Base-by-base conservation (phyloP, 2,888 invertebrate genomes). In the Acrobasis suavella region DNA sequence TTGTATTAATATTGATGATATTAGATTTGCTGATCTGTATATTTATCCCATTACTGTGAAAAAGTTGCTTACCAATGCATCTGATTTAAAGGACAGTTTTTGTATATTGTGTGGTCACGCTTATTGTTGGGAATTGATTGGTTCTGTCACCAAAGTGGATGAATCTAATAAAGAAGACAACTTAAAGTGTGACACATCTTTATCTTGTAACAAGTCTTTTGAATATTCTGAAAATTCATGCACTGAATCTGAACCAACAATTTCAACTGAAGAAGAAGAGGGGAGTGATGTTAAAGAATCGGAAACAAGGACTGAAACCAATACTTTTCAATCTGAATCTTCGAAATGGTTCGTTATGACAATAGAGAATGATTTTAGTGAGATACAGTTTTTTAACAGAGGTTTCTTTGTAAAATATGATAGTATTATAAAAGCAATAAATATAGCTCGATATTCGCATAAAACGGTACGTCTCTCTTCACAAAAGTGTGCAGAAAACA, bases 261-360 rank as follows among this genome's bases (percentile, higher is more conserved):
- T 52, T 32, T 39, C 61, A 46, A 50, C 58, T 37, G 16, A 38
- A 3, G 32, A 37, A 58, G 52, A 61, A 22, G 9, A 54, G 8
- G 39, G 12, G 17, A 62, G 9, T 49, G 22, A 22, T 2, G n/a
- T 14, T 14, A 49, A 55, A 14, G 8, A 16, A 55, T 6, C 32
- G 12, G 54, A 64, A 51, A 50, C 42, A 8, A 15, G 50, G 39
- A 39, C 9, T 56, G 39, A 69, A 69, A 60, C 62, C 17, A 58
- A 42, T 50, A 15, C 6, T 50, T 61, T 74, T 65, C 69, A 69
- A 56, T 60, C 63, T 46, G 80, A 80, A 39, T 75, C 74, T 15
- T 91, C 89, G 38, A 91, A 89, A 80, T 94, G 94, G 94, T 93
- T 93, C 70, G 83, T 94, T 65, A 88, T 94, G 81, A 91, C 83